These are phyloP conservation scores for Drosophila dunni DNA, from an alignment of 1,140 invertebrate genomes.

Conservation along the genomic window DNA sequence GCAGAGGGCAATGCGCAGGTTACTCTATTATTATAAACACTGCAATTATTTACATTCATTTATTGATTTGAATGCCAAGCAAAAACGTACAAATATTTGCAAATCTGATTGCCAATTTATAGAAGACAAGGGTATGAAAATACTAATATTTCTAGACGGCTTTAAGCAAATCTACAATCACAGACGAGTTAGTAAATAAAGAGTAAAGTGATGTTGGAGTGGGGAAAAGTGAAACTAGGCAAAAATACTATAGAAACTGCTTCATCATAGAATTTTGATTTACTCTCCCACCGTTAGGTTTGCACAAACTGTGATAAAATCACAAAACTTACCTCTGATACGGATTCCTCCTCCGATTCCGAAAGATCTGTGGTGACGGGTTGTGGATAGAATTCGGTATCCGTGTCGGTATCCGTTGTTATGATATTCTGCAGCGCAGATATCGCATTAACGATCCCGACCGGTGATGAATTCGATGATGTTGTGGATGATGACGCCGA, in stretches of 20 bases:
- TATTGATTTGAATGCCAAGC: neutral
- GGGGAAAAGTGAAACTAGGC: no score
- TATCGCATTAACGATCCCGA: slow-evolving; percentile 69
- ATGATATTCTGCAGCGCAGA: slow-evolving; percentile 74
- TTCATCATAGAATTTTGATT: neutral
- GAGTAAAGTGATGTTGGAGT: no score
- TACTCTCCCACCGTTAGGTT: neutral
- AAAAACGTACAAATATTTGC: neutral
- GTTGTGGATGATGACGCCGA: slow-evolving; percentile 72
- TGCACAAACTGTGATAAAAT: neutral
- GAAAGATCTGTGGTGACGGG: slow-evolving; percentile 93
- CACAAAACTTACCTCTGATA: slow-evolving; percentile 91
- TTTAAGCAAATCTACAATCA: slow-evolving; percentile 1
- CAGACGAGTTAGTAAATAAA: neutral
- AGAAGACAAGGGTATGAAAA: neutral
- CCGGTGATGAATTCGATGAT: slow-evolving; percentile 77
- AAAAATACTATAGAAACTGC: no score
- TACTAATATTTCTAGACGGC: neutral
- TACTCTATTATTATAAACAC: neutral
- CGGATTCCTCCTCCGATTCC: slow-evolving; percentile 96
- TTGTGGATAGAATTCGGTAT: slow-evolving; percentile 88
- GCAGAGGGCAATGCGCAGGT: neutral
- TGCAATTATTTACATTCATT: neutral
- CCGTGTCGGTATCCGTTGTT: slow-evolving; percentile 85
- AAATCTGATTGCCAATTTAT: neutral